phyloP scores from a whole-genome alignment of 2,113 vertebrate genomes.

The Azemiops feae region DNA sequence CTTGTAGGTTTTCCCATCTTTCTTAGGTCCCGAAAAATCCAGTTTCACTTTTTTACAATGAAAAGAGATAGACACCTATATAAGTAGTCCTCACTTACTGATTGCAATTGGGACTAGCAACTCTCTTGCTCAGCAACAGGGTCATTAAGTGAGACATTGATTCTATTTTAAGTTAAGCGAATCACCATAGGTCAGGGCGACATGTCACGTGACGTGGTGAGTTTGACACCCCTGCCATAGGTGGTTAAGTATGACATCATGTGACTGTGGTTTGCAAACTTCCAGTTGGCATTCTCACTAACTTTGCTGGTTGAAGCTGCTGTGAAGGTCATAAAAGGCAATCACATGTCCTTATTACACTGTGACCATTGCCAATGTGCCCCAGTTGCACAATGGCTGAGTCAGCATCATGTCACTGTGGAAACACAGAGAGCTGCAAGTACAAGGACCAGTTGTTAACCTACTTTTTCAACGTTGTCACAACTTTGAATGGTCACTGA shows the following conservation, averaged over 20 bases:
- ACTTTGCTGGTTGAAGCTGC: neutral
- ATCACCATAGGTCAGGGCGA: neutral
- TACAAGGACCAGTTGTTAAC: neutral
- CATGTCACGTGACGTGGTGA: too few relatives aligned
- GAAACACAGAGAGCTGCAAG: neutral
- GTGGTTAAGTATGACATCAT: neutral
- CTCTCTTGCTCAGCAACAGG: neutral
- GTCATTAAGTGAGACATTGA: neutral
- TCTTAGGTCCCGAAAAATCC: neutral
- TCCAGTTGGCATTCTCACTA: neutral
- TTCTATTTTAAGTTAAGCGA: neutral
- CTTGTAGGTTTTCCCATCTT: neutral
- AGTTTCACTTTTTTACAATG: neutral
- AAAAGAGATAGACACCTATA: neutral
- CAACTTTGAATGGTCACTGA: neutral
- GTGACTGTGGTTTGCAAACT: neutral
- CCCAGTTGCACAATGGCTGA: neutral
- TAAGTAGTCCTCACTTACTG: neutral
- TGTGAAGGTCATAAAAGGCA: neutral
- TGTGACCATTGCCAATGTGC: neutral
- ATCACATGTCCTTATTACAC: neutral
- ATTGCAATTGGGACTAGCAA: neutral
- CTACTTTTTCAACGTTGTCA: neutral
- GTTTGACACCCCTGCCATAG: neutral
- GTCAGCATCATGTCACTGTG: neutral